A percentile compares a stretch with the other conserved stretches of the same genome.
Conservation (phyloP, 2,888 invertebrate species). For the Harpagoxenus sublaevis region DNA sequence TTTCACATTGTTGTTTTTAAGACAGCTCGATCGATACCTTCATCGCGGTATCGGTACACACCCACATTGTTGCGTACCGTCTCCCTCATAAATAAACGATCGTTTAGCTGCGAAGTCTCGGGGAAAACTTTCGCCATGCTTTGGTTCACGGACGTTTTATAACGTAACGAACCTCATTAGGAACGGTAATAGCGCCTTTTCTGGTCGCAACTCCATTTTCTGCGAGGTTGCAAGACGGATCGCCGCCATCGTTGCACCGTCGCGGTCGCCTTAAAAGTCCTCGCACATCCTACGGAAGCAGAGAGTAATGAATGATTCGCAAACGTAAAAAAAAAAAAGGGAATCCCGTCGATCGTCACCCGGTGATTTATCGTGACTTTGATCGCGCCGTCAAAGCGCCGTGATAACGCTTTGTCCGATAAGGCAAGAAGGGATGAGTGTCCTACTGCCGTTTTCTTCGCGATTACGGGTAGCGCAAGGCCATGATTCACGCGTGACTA, state of each 20-base stretch:
- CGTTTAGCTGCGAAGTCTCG: not conserved
- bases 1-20: constrained; percentile 48
- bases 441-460: constrained; percentile 4
- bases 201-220: constrained; percentile 32
- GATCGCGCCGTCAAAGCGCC: constrained; percentile 37
- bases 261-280: constrained; percentile 34
- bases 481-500: constrained; percentile 11
- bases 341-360: constrained; percentile 4
- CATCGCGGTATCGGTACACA: constrained; percentile 42
- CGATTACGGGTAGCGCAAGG: not conserved
- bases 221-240: constrained; percentile 33
- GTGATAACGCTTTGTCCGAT: constrained; percentile 40
- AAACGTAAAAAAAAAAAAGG: not conserved
- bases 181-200: constrained; percentile 40
- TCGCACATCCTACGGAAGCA: constrained; percentile 47
- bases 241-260: not conserved
- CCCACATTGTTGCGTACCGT: constrained; percentile 21
- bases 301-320: constrained; percentile 14
- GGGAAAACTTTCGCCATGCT: constrained; percentile 20
- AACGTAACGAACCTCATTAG: constrained; percentile 43
- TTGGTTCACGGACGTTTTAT: constrained; percentile 18
- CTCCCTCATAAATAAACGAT: constrained; percentile 29
- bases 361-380: constrained; percentile 41
- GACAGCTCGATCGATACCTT: constrained; percentile 45
- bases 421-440: constrained; percentile 15